Percentiles rank a stretch among this genome's conserved stretches.
phyloP scores from a whole-genome alignment of 2,888 invertebrate species.

The Zonitis immaculata region DNA sequence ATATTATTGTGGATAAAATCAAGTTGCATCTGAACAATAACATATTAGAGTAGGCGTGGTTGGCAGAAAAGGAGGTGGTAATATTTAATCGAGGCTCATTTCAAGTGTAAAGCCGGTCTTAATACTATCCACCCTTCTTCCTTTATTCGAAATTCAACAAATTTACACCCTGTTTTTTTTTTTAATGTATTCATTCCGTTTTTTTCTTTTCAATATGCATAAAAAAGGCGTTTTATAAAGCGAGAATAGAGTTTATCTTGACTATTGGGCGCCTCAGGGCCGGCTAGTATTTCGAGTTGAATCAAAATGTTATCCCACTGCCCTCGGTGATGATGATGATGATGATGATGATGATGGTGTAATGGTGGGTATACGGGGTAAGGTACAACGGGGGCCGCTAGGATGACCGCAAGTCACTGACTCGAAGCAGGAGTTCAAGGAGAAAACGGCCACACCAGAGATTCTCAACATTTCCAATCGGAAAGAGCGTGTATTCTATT shows the following conservation, averaged over 20 bases:
- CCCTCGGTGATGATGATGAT: background rate
- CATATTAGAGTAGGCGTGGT: background rate
- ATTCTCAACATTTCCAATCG: slow-evolving; percentile 19
- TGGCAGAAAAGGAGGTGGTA: background rate
- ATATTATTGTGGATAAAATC: background rate
- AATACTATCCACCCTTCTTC: background rate
- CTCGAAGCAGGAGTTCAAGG: slow-evolving; percentile 31
- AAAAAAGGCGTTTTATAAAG: too few relatives aligned
- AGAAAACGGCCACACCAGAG: slow-evolving; percentile 19
- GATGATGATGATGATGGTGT: background rate
- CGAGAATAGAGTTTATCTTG: slow-evolving; percentile 4
- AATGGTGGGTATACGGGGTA: slow-evolving; percentile 9
- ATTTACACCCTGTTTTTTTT: too few relatives aligned
- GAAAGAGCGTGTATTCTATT: too few relatives aligned
- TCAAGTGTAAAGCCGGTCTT: background rate
- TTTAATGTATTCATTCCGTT: too few relatives aligned
- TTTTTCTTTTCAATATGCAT: too few relatives aligned
- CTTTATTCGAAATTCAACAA: background rate
- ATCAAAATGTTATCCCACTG: too few relatives aligned
- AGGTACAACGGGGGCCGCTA: slow-evolving; percentile 11
- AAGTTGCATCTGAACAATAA: background rate
- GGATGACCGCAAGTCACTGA: slow-evolving; percentile 33
- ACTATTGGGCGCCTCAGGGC: too few relatives aligned
- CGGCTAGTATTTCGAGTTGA: too few relatives aligned
- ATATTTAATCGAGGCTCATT: background rate